Evolutionary conservation across 1,140 invertebrate genomes (phyloP).

Genomic region (Adelges cooleyi): DNA sequence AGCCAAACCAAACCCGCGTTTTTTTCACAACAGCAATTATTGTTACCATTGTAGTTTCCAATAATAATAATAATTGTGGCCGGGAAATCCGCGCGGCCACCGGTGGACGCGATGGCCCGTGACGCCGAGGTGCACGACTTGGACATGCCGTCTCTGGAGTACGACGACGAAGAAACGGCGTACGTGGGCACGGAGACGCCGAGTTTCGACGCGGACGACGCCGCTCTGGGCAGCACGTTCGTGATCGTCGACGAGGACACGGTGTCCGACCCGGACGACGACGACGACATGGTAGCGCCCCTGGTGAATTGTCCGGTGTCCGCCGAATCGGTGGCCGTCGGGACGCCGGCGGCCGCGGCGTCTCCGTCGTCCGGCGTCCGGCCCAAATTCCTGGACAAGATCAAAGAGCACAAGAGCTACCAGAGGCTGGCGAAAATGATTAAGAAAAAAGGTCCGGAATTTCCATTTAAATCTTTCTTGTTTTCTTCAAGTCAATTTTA

Average conservation of each 20-base stretch:
- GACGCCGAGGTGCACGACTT: not conserved
- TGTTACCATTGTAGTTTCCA: too few relatives aligned
- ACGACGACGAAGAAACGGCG: conserved; percentile 25
- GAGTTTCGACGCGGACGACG: conserved; percentile 42
- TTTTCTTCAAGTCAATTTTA: too few relatives aligned
- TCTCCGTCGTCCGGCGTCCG: not conserved
- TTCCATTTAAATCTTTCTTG: too few relatives aligned
- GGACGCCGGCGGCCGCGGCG: not conserved
- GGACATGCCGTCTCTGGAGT: conserved; percentile 12
- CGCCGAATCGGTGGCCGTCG: not conserved
- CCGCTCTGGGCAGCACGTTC: conserved; percentile 30
- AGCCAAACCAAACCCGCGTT: too few relatives aligned
- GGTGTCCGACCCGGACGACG: conserved; percentile 36
- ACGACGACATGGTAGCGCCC: not conserved
- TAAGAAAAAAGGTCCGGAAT: conserved; percentile 2
- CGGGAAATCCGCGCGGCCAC: not conserved
- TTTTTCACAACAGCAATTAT: too few relatives aligned
- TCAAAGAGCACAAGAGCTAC: conserved; percentile 22
- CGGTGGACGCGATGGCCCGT: not conserved
- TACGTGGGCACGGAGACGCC: conserved; percentile 34
- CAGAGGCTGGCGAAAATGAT: conserved; percentile 27
- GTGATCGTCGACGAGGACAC: conserved; percentile 42
- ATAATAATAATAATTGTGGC: too few relatives aligned
- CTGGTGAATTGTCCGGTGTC: not conserved
- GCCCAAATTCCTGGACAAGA: conserved; percentile 11